phyloP scores from a whole-genome alignment of 1,140 invertebrate genomes.

The Hyphantria cunea region DNA sequence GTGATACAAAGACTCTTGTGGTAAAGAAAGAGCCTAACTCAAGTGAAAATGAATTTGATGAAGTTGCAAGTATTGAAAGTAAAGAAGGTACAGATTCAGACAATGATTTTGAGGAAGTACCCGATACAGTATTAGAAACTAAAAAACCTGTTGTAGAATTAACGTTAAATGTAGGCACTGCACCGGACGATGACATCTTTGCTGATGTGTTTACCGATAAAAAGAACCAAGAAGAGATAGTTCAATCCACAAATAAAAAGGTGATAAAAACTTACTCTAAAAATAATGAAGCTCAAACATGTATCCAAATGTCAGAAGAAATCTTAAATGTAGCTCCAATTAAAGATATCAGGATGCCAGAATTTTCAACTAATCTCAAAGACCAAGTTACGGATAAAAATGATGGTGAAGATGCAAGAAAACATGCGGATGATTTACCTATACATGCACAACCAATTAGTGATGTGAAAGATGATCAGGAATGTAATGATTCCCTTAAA shows the following conservation, averaged over 20 bases:
- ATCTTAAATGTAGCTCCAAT: too few species aligned
- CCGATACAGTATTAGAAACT: constrained; percentile 49
- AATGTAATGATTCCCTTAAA: not conserved
- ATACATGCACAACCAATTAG: not conserved
- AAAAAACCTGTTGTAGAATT: constrained; percentile 59
- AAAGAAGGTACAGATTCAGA: constrained; percentile 26
- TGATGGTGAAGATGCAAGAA: constrained; percentile 3
- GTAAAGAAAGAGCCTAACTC: constrained; percentile 25
- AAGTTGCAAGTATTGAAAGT: constrained; percentile 15
- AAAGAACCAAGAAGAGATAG: constrained; percentile 1
- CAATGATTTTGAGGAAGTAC: constrained; percentile 24
- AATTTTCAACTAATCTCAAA: not conserved
- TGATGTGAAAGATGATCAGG: not conserved
- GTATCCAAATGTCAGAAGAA: too few species aligned
- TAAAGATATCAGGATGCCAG: too few species aligned
- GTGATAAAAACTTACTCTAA: too few species aligned
- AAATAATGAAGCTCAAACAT: too few species aligned
- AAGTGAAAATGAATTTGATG: constrained; percentile 35
- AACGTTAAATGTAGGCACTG: constrained; percentile 53
- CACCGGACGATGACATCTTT: constrained; percentile 86
- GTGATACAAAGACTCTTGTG: not conserved
- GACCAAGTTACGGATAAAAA: not conserved
- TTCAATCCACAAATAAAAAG: too few species aligned
- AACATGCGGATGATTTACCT: not conserved
- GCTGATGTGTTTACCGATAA: constrained; percentile 82